A percentile compares a stretch with the other conserved stretches of the same genome.
Conservation (phyloP, 2,888 invertebrate genomes). For the Tinea semifulvella region DNA sequence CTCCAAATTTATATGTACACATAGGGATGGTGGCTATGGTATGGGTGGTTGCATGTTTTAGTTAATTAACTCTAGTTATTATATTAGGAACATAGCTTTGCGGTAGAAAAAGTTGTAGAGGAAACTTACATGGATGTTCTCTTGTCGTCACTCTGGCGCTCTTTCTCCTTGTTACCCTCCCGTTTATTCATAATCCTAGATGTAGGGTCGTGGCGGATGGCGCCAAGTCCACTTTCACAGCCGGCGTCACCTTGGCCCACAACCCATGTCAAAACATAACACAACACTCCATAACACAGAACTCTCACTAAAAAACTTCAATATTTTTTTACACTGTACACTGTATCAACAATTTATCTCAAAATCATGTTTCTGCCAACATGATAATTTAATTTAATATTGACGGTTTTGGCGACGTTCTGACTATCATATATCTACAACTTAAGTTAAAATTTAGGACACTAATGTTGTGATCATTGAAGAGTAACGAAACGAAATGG, state of each 20-base stretch:
- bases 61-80: too few relatives aligned
- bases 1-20: too few relatives aligned
- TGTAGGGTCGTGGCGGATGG: slow-evolving; percentile 51
- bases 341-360: slow-evolving; percentile 58
- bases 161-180: slow-evolving; percentile 60
- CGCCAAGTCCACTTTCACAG: slow-evolving; percentile 58
- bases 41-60: too few relatives aligned
- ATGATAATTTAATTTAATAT: slow-evolving; percentile 26
- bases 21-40: too few relatives aligned
- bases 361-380: slow-evolving; percentile 63
- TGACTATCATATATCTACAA: background rate
- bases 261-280: slow-evolving; percentile 60
- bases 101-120: background rate
- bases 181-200: slow-evolving; percentile 63
- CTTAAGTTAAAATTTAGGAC: background rate
- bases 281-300: slow-evolving; percentile 40
- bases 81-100: too few relatives aligned
- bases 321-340: slow-evolving; percentile 41
- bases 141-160: slow-evolving; percentile 64
- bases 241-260: slow-evolving; percentile 48
- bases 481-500: slow-evolving; percentile 60
- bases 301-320: slow-evolving; percentile 26
- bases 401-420: slow-evolving; percentile 51
- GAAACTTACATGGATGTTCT: slow-evolving; percentile 57
- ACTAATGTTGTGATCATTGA: slow-evolving; percentile 63